Evolutionary conservation across 2,113 vertebrate species (phyloP).

Genomic region (Callospermophilus lateralis): DNA sequence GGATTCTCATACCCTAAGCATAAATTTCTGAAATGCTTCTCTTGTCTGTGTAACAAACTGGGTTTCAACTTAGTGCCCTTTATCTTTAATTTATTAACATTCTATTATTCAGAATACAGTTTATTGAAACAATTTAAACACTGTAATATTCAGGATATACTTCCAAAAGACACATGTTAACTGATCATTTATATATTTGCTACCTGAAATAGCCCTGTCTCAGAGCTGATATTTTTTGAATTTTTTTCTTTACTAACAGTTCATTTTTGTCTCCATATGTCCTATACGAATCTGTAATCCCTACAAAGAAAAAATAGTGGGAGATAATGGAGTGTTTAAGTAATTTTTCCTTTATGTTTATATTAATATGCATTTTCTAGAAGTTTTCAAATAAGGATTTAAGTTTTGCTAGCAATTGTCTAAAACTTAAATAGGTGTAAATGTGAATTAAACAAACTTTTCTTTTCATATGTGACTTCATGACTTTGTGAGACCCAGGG

Average conservation of each 20-base stretch:
- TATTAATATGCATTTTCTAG: neutral
- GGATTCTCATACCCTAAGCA: conserved; percentile 59
- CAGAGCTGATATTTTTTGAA: conserved; percentile 23
- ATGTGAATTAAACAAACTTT: neutral
- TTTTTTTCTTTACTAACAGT: neutral
- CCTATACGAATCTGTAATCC: neutral
- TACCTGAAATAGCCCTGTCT: neutral
- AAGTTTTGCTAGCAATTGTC: neutral
- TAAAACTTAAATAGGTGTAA: neutral
- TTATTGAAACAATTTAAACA: conserved; percentile 75
- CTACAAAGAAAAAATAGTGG: neutral
- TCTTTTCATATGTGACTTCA: neutral
- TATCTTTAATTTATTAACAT: conserved; percentile 75
- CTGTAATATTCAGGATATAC: neutral
- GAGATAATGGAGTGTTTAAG: neutral
- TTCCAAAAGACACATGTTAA: conserved; percentile 29
- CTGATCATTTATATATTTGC: conserved; percentile 8
- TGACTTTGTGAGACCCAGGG: neutral
- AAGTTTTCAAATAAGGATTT: conserved; percentile 19
- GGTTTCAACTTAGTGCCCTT: conserved; percentile 73
- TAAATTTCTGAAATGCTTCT: conserved; percentile 65
- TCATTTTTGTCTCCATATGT: neutral
- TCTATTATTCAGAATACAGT: conserved; percentile 39
- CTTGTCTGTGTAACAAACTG: conserved; percentile 66
- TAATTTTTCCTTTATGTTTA: conserved; percentile 10